Conservation (phyloP, 2,113 vertebrate species). For the Platanista minor region DNA sequence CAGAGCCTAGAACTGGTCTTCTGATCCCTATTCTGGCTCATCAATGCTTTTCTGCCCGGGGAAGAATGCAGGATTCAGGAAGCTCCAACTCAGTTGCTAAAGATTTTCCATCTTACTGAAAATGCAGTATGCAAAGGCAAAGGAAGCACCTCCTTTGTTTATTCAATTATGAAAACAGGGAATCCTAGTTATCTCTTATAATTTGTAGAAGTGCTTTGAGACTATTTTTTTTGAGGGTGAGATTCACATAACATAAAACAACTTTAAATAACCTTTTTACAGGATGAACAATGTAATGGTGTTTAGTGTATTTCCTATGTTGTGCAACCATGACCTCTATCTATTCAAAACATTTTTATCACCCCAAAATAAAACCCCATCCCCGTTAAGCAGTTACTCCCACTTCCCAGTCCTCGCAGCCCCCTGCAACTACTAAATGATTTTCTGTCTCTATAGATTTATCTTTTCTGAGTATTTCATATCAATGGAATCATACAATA, state of each 20-base stretch:
- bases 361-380: no score
- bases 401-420: no score
- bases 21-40: not conserved
- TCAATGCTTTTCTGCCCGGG: no score
- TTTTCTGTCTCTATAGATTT: no score
- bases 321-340: no score
- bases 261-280: not conserved
- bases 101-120: not conserved
- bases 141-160: not conserved
- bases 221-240: not conserved
- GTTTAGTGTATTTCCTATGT: not conserved
- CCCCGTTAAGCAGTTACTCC: no score
- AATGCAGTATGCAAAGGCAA: not conserved
- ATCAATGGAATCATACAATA: no score
- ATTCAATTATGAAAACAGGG: no score
- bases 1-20: not conserved
- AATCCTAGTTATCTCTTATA: not conserved
- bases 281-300: not conserved
- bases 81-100: no score
- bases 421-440: no score
- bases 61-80: not conserved
- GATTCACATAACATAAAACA: not conserved
- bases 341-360: no score
- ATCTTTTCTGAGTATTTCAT: no score
- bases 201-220: not conserved